These are phyloP conservation scores for Fregata magnificens DNA, from an alignment of 2,113 vertebrate genomes.

Conservation along the genomic window DNA sequence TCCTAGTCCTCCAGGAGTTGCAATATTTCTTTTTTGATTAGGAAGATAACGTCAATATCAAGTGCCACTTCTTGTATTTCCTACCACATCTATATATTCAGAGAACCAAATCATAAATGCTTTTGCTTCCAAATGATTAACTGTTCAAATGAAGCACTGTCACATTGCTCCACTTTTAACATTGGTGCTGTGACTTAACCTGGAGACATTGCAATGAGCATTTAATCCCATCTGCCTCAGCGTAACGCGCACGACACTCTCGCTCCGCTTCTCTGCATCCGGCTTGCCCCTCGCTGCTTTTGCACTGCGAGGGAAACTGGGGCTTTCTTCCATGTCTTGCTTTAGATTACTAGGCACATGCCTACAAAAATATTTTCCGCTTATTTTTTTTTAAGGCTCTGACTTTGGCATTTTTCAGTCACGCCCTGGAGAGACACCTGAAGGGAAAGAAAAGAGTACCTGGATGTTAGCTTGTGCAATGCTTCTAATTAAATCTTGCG, in stretches of 20 bases:
- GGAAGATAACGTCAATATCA: neutral
- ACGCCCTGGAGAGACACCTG: slow-evolving; percentile 1
- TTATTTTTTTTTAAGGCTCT: neutral
- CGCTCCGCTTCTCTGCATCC: neutral
- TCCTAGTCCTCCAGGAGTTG: neutral
- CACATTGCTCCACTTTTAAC: neutral
- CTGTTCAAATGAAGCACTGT: slow-evolving; percentile 19
- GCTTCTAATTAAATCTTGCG: slow-evolving; percentile 51
- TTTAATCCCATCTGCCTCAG: neutral
- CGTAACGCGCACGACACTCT: fast-evolving
- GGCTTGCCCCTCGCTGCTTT: slow-evolving; percentile 14
- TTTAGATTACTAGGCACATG: neutral
- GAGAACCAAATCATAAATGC: neutral
- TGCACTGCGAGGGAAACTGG: neutral
- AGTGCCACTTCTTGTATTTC: slow-evolving; percentile 11
- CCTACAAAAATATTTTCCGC: neutral
- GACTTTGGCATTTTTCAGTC: slow-evolving; percentile 7
- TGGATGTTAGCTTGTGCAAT: slow-evolving; percentile 21
- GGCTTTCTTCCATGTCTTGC: neutral
- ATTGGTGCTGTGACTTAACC: slow-evolving; percentile 1
- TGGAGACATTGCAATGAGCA: neutral
- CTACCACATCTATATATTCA: neutral
- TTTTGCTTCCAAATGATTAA: slow-evolving; percentile 53
- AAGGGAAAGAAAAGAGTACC: slow-evolving; percentile 29
- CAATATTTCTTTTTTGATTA: slow-evolving; percentile 37